Percentiles rank a stretch among this genome's conserved stretches.
Conservation (phyloP, 1,140 invertebrate species). For the Platyscapa corneri region DNA sequence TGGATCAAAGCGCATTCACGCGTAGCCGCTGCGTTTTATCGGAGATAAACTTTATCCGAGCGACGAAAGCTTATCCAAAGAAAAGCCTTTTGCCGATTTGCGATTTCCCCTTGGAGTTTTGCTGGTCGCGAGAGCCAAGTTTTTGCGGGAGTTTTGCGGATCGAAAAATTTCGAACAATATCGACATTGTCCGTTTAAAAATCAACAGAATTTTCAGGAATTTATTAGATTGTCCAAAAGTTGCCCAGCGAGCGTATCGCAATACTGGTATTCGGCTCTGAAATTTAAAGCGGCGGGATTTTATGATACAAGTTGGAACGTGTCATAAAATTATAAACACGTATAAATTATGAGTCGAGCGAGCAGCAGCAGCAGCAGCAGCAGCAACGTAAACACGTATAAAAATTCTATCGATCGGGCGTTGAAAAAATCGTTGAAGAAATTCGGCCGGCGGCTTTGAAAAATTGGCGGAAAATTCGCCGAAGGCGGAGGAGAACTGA, state of each 20-base stretch:
- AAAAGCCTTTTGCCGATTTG: no score
- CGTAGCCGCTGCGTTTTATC: no score
- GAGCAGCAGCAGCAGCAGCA: neutral
- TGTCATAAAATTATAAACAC: neutral
- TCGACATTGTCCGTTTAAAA: neutral
- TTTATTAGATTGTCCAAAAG: neutral
- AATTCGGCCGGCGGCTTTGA: no score
- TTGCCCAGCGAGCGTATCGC: neutral
- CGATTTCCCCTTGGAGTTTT: no score
- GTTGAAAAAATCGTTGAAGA: neutral
- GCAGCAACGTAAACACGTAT: neutral
- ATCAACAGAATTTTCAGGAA: neutral
- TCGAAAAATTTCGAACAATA: neutral
- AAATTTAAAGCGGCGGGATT: neutral
- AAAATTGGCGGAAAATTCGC: neutral
- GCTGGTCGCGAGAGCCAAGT: no score
- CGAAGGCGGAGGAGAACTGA: neutral
- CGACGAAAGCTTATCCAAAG: no score
- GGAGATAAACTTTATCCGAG: no score
- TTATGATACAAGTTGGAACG: neutral
- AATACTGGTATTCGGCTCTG: neutral
- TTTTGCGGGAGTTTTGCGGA: no score
- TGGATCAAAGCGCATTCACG: no score
- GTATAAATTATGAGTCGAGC: conserved; percentile 2
- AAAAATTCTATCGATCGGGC: neutral